A percentile compares a stretch with the other conserved stretches of the same genome.
phyloP scores from a whole-genome alignment of 2,797 vertebrate species.

The Lindbergichthys nudifrons region DNA sequence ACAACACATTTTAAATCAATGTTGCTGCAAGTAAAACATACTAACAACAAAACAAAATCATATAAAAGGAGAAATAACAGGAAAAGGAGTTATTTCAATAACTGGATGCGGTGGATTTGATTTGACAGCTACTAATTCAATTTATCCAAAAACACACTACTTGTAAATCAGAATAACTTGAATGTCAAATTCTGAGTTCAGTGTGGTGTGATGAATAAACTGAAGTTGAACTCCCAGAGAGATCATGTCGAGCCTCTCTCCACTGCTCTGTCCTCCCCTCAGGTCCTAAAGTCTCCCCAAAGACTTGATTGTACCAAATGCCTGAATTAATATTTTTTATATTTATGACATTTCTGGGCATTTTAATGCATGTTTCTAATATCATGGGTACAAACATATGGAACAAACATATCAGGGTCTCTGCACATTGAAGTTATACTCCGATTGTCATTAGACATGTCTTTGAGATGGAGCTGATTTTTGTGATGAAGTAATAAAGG shows the following conservation, averaged over 20 bases:
- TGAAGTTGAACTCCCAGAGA: conserved; percentile 29
- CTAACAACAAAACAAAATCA: not conserved
- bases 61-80: not conserved
- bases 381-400: conserved; percentile 17
- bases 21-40: not conserved
- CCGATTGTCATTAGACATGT: not conserved
- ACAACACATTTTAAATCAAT: not conserved
- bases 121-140: not conserved
- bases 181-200: conserved; percentile 27
- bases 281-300: conserved; percentile 28
- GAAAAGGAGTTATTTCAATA: not conserved
- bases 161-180: not conserved
- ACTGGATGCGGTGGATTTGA: not conserved
- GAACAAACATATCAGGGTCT: conserved; percentile 35
- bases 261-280: conserved; percentile 12
- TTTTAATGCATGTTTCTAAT: conserved; percentile 40
- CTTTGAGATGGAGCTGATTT: conserved; percentile 16
- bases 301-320: conserved; percentile 34
- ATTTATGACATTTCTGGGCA: conserved; percentile 1
- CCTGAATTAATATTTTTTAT: conserved; percentile 10
- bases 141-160: not conserved
- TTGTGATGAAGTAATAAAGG: conserved; percentile 42
- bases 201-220: conserved; percentile 12
- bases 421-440: conserved; percentile 46
- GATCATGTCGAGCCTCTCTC: conserved; percentile 15